Conservation (phyloP, 2,888 invertebrate genomes). For the Aleiodes alternator region DNA sequence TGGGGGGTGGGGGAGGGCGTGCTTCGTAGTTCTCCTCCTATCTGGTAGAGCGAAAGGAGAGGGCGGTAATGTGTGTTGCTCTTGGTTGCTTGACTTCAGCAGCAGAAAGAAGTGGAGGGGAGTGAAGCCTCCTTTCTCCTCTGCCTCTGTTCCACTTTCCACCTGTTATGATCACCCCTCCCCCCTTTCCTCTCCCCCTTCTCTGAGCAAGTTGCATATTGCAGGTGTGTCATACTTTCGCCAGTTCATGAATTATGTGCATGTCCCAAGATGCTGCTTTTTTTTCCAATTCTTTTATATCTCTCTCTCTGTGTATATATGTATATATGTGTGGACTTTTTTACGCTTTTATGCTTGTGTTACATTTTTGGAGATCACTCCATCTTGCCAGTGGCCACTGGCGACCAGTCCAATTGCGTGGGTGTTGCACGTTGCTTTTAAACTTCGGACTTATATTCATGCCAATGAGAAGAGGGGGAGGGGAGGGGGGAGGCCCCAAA, state of each 20-base stretch:
- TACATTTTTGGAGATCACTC: neutral
- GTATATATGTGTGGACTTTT: too few relatives aligned
- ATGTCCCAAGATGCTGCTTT: constrained; percentile 12
- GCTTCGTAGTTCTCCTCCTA: constrained; percentile 62
- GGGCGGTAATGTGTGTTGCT: constrained; percentile 71
- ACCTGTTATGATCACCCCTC: constrained; percentile 72
- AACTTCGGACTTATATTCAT: too few relatives aligned
- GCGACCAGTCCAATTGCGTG: neutral
- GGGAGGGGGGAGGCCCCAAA: too few relatives aligned
- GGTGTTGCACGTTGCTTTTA: neutral
- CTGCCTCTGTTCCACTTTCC: constrained; percentile 62
- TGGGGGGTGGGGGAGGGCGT: constrained; percentile 71
- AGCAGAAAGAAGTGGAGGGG: constrained; percentile 60
- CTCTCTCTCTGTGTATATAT: too few relatives aligned
- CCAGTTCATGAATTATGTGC: neutral
- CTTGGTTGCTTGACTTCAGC: constrained; percentile 59
- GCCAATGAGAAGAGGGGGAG: too few relatives aligned
- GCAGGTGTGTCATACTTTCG: constrained; percentile 45
- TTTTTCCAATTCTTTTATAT: neutral
- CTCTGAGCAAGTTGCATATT: constrained; percentile 59
- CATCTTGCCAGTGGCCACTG: neutral
- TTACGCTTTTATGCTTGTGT: too few relatives aligned
- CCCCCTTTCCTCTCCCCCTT: constrained; percentile 62
- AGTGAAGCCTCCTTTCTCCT: constrained; percentile 56
- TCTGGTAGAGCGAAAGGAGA: constrained; percentile 58